Conservation (phyloP, 2,888 invertebrate genomes). For the Andrena minutula region DNA sequence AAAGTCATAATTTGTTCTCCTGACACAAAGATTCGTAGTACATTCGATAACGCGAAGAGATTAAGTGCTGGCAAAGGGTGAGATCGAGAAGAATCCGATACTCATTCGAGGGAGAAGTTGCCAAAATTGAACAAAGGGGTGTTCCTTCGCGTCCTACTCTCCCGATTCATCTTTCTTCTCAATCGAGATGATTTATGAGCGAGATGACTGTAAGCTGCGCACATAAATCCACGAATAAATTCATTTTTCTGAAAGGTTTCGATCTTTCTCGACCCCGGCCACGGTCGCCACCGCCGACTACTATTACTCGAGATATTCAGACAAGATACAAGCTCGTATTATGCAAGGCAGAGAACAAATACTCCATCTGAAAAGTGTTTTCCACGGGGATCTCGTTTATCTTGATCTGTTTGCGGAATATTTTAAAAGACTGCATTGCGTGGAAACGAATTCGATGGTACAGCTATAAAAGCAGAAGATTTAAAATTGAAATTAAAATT, state of each 20-base stretch:
- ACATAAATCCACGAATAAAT: conserved; percentile 80
- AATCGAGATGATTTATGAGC: conserved; percentile 77
- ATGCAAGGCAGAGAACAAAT: conserved; percentile 38
- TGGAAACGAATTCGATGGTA: background rate
- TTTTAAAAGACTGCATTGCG: background rate
- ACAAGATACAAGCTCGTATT: conserved; percentile 39
- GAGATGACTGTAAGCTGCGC: conserved; percentile 73
- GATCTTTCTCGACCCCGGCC: conserved; percentile 63
- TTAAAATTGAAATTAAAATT: too few relatives aligned
- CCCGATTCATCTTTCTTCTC: conserved; percentile 47
- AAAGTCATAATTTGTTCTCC: conserved; percentile 15
- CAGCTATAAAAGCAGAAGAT: background rate
- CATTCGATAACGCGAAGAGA: conserved; percentile 38
- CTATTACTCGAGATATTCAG: conserved; percentile 40
- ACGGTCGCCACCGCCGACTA: conserved; percentile 37
- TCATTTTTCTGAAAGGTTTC: conserved; percentile 82
- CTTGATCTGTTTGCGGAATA: background rate
- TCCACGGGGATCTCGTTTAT: background rate
- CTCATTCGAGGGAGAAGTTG: conserved; percentile 37
- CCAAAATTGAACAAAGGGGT: conserved; percentile 47
- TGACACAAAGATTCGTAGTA: conserved; percentile 14
- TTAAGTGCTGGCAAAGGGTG: conserved; percentile 39
- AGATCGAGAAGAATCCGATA: conserved; percentile 31
- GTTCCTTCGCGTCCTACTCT: conserved; percentile 36
- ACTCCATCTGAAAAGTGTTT: conserved; percentile 7